phyloP scores from a whole-genome alignment of 2,113 vertebrate species.

The Dunckerocampus dactyliophorus region DNA sequence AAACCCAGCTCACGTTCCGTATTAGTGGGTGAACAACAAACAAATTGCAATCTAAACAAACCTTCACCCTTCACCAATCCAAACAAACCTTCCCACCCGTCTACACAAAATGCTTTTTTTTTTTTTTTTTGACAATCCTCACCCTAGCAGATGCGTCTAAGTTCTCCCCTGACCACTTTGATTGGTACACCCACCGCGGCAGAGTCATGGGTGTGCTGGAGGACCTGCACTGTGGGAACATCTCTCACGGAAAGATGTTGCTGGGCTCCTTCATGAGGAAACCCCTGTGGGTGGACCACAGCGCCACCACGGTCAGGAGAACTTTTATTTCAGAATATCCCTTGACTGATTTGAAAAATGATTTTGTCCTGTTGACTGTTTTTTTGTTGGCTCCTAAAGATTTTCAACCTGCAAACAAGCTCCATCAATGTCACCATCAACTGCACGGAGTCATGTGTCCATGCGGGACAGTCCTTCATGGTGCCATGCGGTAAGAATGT shows the following conservation, averaged over 20 bases:
- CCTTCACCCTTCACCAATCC: no score
- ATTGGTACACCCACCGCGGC: conserved; percentile 66
- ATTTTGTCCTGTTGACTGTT: neutral
- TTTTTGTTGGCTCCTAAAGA: conserved; percentile 34
- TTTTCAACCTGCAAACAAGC: conserved; percentile 67
- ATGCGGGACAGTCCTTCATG: conserved; percentile 63
- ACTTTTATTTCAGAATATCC: neutral
- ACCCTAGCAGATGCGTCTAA: conserved; percentile 17
- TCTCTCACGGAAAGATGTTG: conserved; percentile 67
- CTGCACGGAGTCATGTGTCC: conserved; percentile 25
- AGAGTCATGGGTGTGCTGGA: conserved; percentile 57
- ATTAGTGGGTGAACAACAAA: no score
- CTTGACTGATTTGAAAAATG: neutral
- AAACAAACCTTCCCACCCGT: neutral
- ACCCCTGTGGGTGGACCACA: conserved; percentile 70
- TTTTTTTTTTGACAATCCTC: neutral
- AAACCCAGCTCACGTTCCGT: no score
- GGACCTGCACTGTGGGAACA: conserved; percentile 48
- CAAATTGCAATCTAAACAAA: no score
- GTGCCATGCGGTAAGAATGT: conserved; percentile 63
- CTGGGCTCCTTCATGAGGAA: conserved; percentile 73
- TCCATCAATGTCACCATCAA: conserved; percentile 58
- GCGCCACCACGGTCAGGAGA: conserved; percentile 55
- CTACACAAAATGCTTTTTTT: neutral
- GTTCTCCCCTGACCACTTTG: conserved; percentile 65